Evolutionary conservation across 2,888 invertebrate genomes (phyloP).

Genomic region (Acanthopleura granulata): DNA sequence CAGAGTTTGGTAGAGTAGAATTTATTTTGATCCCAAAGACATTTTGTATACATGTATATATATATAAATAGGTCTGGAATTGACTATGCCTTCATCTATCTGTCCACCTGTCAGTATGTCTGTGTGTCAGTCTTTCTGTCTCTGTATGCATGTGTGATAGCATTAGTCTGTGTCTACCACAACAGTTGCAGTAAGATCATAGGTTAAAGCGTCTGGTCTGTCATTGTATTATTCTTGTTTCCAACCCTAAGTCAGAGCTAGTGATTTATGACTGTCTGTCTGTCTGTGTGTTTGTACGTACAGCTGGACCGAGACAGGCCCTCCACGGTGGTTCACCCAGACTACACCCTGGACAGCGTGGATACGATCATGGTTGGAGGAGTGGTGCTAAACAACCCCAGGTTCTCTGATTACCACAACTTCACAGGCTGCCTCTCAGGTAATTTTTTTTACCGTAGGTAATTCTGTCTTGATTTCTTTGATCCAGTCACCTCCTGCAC

Average conservation of each 20-base stretch:
- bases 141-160: no score
- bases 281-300: not conserved
- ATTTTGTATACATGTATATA: no score
- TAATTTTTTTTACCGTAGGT: no score
- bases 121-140: not conserved
- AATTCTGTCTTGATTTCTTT: no score
- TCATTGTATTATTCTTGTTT: no score
- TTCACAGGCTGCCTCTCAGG: slow-evolving; percentile 60
- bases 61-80: no score
- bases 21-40: no score
- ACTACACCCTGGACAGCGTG: slow-evolving; percentile 48
- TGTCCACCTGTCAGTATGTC: not conserved
- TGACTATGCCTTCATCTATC: not conserved
- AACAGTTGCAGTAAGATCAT: not conserved
- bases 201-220: no score
- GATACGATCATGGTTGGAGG: slow-evolving; percentile 58
- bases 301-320: slow-evolving; percentile 50
- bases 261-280: not conserved
- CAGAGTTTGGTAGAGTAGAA: no score
- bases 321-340: slow-evolving; percentile 44
- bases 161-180: no score
- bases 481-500: no score
- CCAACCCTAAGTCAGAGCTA: no score
- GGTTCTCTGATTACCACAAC: slow-evolving; percentile 39
- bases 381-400: slow-evolving; percentile 29